Conservation (phyloP, 2,888 invertebrate species). For the Muschampia plurimacula region DNA sequence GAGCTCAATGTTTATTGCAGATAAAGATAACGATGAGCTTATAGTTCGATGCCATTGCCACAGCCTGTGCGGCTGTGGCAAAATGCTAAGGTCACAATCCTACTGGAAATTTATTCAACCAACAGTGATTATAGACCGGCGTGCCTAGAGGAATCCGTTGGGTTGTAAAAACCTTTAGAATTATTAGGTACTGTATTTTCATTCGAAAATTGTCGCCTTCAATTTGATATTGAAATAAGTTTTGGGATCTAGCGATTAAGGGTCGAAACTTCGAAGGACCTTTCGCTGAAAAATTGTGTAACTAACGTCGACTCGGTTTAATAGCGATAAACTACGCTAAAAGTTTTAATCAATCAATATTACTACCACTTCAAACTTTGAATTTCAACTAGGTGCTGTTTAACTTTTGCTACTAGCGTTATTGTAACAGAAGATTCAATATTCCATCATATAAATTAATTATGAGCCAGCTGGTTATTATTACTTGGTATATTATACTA, state of each 20-base stretch:
- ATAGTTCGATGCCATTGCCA: background rate
- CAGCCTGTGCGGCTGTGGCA: background rate
- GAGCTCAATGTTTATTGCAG: background rate
- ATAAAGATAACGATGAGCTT: slow-evolving; percentile 12
- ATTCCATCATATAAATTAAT: no score
- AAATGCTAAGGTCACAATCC: slow-evolving; percentile 37
- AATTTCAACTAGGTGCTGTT: background rate
- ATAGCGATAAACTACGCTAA: background rate
- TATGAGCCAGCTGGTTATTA: no score
- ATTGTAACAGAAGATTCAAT: no score
- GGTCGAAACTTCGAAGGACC: slow-evolving; percentile 3
- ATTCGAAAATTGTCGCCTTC: background rate
- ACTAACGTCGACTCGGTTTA: background rate
- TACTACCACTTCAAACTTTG: background rate
- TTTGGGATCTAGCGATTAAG: slow-evolving; percentile 6
- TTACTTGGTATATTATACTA: no score
- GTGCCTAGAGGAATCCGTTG: slow-evolving; percentile 11
- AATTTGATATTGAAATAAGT: slow-evolving; percentile 15
- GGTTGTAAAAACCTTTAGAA: background rate
- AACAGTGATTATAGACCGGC: slow-evolving; percentile 16
- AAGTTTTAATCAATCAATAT: slow-evolving; percentile 3
- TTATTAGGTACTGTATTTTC: background rate
- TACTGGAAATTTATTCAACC: slow-evolving; percentile 34
- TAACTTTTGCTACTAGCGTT: background rate
- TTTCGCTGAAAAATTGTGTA: slow-evolving; percentile 1